Percentiles rank a stretch among this genome's conserved stretches.
These are phyloP conservation scores for Sebastes iracundus DNA, from an alignment of 2,797 vertebrate species.

Conservation along the genomic window DNA sequence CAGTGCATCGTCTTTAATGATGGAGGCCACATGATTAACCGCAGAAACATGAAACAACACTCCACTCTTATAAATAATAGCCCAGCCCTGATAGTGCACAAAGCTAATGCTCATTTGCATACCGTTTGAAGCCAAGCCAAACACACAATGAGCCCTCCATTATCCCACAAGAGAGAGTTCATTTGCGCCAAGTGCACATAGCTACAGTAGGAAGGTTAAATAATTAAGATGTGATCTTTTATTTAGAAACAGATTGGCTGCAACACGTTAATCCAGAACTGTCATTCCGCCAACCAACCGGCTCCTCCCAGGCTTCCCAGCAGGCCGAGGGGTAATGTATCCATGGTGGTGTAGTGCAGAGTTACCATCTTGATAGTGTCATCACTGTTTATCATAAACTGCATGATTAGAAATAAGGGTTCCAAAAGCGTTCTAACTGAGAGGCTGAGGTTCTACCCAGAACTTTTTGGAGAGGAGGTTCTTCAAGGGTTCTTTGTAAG, in stretches of 20 bases:
- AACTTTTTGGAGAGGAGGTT: too few species aligned
- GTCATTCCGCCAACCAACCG: constrained; percentile 24
- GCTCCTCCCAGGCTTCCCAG: constrained; percentile 42
- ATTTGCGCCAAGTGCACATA: constrained; percentile 36
- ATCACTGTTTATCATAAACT: background rate
- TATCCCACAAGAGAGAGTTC: constrained; percentile 45
- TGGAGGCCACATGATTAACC: background rate
- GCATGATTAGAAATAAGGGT: too few species aligned
- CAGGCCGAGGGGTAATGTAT: constrained; percentile 20
- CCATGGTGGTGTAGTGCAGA: constrained; percentile 1
- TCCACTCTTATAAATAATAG: constrained; percentile 42
- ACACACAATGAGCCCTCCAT: constrained; percentile 29
- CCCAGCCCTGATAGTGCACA: background rate
- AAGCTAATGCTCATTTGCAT: constrained; percentile 53
- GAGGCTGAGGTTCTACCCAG: too few species aligned
- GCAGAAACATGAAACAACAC: constrained; percentile 43
- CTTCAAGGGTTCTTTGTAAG: too few species aligned
- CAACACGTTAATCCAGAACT: constrained; percentile 40
- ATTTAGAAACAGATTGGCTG: constrained; percentile 68
- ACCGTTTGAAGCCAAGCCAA: constrained; percentile 49
- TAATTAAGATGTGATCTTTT: constrained; percentile 69
- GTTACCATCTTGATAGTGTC: background rate
- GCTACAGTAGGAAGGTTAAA: constrained; percentile 65
- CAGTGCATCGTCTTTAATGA: background rate
- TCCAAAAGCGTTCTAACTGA: background rate